Base-by-base conservation (phyloP, 2,113 vertebrate species). In the Ginglymostoma cirratum region DNA sequence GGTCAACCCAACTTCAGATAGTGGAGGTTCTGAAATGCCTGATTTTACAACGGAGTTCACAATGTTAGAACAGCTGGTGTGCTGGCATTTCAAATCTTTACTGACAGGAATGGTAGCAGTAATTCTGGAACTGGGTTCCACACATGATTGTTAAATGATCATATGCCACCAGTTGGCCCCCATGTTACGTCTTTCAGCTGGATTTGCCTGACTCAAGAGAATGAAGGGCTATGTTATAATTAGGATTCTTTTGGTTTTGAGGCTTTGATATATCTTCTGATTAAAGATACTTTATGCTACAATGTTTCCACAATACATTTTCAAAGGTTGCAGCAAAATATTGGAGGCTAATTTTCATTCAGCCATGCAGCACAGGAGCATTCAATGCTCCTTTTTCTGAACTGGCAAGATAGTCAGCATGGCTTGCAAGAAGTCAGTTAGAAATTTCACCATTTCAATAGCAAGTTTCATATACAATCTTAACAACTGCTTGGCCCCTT, bases 401-500 rank as follows among this genome's bases (percentile, higher is more conserved):
- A 6, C 2, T 8, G 34, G 65, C 5, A 55, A 83, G 52, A 0
- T 27, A n/a, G 70, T 61, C 55, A 12, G 8, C 7, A 12, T 61
- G 55, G 8, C 12, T 61, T 61, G 55, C 6, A 61, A 61, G 12
- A 61, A 61, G 6, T 61, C 6, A 61, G 45, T 67, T 30, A 55
- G 42, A 78, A n/a, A n/a, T 34, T 76, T 83, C 55, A 42, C n/a
- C 55, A 96, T 66, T 5, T 65, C 95, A 34, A 67, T 0, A 69
- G 38, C 12, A 90, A 12, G 7, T 89, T 12, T 61, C 45, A 23
- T 66, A 34, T 10, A 69, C 10, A 72, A 72, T 67, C 19, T 93
- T 67, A 94, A 65, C 15, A 94, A 69, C 45, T 5, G 24, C n/a
- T 42, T 42, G n/a, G 8, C 23, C 96, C 97, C 98, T 98, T 97